phyloP scores from a whole-genome alignment of 2,797 vertebrate species.

The Numenius phaeopus region DNA sequence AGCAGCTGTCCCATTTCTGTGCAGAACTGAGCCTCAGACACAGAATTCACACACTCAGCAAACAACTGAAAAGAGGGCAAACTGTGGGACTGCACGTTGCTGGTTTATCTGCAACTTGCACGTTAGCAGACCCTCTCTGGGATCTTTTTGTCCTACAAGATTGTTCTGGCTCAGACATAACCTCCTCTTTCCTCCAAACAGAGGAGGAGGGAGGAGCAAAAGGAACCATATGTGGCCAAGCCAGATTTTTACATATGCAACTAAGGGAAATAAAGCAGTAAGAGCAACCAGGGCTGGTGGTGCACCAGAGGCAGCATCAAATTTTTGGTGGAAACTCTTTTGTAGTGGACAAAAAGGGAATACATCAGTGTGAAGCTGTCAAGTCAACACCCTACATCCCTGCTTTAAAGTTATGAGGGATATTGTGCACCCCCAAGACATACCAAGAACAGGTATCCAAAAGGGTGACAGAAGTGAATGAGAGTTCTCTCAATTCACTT shows the following conservation, averaged over 20 bases:
- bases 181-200: neutral
- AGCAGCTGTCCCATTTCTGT: neutral
- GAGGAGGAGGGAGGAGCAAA: neutral
- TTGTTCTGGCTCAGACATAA: neutral
- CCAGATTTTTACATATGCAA: neutral
- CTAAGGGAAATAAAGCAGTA: neutral
- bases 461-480: neutral
- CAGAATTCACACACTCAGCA: neutral
- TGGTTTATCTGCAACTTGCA: neutral
- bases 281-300: neutral
- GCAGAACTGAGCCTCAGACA: neutral
- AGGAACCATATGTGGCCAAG: neutral
- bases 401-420: neutral
- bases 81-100: accelerated
- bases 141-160: neutral
- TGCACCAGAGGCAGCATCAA: neutral
- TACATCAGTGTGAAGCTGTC: neutral
- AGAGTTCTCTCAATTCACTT: neutral
- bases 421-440: neutral
- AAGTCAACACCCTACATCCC: neutral
- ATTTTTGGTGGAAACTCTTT: neutral
- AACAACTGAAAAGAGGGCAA: neutral
- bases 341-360: neutral
- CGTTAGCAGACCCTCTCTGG: neutral
- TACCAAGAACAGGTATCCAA: neutral